A percentile compares a stretch with the other conserved stretches of the same genome.
Conservation (phyloP, 2,888 invertebrate species). For the Mimumesa dahlbomi region DNA sequence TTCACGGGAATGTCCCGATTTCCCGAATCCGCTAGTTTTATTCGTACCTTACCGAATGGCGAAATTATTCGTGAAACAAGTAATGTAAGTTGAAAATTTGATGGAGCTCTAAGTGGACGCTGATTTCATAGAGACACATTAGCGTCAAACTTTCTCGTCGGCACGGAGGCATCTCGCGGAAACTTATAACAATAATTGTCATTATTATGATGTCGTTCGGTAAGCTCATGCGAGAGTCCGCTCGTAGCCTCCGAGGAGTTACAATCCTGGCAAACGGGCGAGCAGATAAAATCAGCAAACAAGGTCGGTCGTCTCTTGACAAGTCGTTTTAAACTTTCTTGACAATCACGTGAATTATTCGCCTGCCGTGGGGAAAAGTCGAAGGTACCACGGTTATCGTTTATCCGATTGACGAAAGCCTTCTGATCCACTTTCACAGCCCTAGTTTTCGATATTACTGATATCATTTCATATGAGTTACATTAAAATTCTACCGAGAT, state of each 20-base stretch:
- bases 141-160: conserved; percentile 35
- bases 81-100: too few relatives aligned
- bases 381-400: too few relatives aligned
- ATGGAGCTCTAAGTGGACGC: too few relatives aligned
- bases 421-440: too few relatives aligned
- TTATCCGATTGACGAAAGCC: too few relatives aligned
- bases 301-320: conserved; percentile 36
- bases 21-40: too few relatives aligned
- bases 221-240: conserved; percentile 6
- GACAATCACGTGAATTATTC: conserved; percentile 47
- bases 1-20: too few relatives aligned
- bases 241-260: conserved; percentile 24
- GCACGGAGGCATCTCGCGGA: conserved; percentile 17
- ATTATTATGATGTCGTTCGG: conserved; percentile 49
- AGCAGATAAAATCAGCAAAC: conserved; percentile 50
- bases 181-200: conserved; percentile 58
- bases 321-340: conserved; percentile 50
- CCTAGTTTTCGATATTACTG: too few relatives aligned
- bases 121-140: conserved; percentile 20
- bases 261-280: conserved; percentile 47
- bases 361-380: conserved; percentile 5
- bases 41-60: too few relatives aligned
- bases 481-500: too few relatives aligned
- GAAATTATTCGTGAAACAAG: too few relatives aligned
- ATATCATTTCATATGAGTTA: too few relatives aligned